These are phyloP conservation scores for Diuraphis noxia DNA, from an alignment of 1,140 invertebrate genomes.

Conservation along the genomic window DNA sequence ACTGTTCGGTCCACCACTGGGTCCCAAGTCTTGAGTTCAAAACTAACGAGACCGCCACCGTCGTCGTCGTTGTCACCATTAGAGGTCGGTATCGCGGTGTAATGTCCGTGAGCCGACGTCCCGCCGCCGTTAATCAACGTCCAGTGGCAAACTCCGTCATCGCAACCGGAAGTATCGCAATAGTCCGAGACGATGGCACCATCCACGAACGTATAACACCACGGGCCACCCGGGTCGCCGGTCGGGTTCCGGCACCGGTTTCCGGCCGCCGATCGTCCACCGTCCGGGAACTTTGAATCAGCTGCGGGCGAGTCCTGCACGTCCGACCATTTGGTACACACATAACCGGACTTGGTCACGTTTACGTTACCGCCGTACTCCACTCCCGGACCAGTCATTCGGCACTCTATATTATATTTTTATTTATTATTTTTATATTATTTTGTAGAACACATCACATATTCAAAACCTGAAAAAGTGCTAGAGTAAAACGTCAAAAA, in stretches of 20 bases:
- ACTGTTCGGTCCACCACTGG: background rate
- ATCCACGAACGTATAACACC: conserved; percentile 33
- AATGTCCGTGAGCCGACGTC: background rate
- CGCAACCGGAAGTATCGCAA: conserved; percentile 6
- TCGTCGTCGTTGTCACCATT: background rate
- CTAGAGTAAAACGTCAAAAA: too few species aligned
- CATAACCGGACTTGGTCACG: conserved; percentile 32
- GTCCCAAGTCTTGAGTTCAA: conserved; percentile 15
- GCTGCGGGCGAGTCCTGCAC: background rate
- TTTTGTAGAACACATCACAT: background rate
- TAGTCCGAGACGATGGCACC: background rate
- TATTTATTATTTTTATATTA: background rate
- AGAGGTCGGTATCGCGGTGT: background rate
- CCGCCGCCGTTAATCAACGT: background rate
- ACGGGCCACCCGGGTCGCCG: conserved; percentile 2
- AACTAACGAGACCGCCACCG: background rate
- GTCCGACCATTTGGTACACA: background rate
- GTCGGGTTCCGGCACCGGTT: conserved; percentile 43
- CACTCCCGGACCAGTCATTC: conserved; percentile 14
- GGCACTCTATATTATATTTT: background rate
- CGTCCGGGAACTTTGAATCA: conserved; percentile 13
- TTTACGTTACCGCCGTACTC: conserved; percentile 24
- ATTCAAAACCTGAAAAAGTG: background rate
- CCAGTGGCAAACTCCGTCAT: background rate
- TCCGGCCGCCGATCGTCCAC: background rate